Evolutionary conservation across 2,797 vertebrate species (phyloP).

Genomic region (Poecilia wingei): DNA sequence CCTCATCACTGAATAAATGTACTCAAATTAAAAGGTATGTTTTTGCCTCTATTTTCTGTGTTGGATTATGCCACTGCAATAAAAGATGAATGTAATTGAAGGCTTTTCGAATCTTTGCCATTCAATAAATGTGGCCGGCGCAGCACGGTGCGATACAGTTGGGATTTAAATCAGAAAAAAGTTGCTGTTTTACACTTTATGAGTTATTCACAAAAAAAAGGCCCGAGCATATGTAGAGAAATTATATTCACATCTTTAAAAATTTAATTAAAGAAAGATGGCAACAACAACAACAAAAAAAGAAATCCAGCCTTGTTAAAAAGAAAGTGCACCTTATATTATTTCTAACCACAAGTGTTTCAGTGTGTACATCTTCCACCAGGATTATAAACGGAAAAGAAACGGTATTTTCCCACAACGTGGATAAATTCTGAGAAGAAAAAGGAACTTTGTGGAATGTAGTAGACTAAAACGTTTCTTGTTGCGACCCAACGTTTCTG

Average conservation of each 20-base stretch:
- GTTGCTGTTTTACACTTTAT: background rate
- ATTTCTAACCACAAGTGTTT: background rate
- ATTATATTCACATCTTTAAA: background rate
- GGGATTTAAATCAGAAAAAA: background rate
- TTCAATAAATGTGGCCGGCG: background rate
- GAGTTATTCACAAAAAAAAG: conserved; percentile 9
- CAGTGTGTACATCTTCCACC: background rate
- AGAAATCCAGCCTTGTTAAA: background rate
- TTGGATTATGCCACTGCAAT: background rate
- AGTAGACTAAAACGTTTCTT: background rate
- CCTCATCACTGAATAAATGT: background rate
- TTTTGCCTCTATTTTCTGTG: background rate
- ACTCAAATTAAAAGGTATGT: background rate
- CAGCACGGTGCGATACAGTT: background rate
- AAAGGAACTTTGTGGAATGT: background rate
- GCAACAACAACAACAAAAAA: background rate
- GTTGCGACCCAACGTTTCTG: background rate
- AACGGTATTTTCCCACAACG: no score
- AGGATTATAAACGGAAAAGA: background rate
- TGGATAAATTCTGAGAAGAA: background rate
- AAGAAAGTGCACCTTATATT: background rate
- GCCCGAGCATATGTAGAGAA: background rate
- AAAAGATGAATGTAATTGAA: background rate
- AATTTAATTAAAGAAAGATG: background rate
- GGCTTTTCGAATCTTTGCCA: background rate